Base-by-base conservation (phyloP, 2,797 vertebrate species). In the Muraenolepis orangiensis region DNA sequence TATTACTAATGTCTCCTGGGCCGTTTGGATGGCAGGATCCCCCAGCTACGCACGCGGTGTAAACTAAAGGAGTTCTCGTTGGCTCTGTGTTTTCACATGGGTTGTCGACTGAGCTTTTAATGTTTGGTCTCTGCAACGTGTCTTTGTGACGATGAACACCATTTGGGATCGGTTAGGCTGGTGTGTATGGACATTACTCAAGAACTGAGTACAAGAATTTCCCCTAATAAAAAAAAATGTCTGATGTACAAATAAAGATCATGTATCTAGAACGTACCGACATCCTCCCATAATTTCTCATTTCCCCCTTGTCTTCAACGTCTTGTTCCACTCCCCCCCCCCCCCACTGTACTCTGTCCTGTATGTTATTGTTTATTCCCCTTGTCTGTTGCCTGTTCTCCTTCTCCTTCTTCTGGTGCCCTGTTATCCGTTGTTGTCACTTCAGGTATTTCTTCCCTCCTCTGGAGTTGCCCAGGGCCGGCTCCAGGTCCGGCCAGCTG, bases 361-460 rank as follows among this genome's bases (percentile, higher is more conserved):
- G 57, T 64, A 64, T n/a, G 57, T 64, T 23, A n/a, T 23, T 6
- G 7, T 57, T 23, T 46, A 0, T 46, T 57, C 51, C 23, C 57
- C 23, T 23, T 26, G 57, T 64, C 51, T 12, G n/a, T n/a, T n/a
- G 57, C 23, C 57, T 64, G 57, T 64, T 20, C 18, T 23, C 26
- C 16, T 40, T 8, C 36, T 29, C n/a, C 64, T 40, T 29, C 66
- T n/a, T n/a, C 66, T 26, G 28, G 34, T 26, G 13, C 40, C 36
- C n/a, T 28, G 14, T 51, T 57, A 20, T 72, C 16, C 28, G 2
- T 36, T 61, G 71, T 68, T 74, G 51, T 61, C 26, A 4, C n/a
- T 64, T 94, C 91, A 98, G 97, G 95, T 98, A 95, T 96, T 97
- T 96, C 93, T 97, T 97, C 93, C 93, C 96, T 76, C 94, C 95